Conservation (phyloP, 2,888 invertebrate genomes). For the Chironomus riparius region DNA sequence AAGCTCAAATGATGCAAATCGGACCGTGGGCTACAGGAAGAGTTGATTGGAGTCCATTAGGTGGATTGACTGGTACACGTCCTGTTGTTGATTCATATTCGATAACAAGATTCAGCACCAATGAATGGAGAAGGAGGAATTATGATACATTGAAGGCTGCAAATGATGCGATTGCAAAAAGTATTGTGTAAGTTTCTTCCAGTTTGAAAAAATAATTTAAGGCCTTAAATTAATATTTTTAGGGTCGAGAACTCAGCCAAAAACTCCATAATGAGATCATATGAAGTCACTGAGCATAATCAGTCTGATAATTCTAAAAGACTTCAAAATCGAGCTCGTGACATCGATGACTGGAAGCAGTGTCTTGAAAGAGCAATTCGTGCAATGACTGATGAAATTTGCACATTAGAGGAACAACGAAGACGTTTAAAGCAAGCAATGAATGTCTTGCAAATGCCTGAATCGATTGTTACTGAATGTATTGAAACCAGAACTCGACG, state of each 20-base stretch:
- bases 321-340: constrained; percentile 55
- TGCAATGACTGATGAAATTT: constrained; percentile 61
- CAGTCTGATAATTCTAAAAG: constrained; percentile 59
- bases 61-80: constrained; percentile 56
- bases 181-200: constrained; percentile 43
- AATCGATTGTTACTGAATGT: constrained; percentile 49
- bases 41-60: constrained; percentile 63
- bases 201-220: constrained; percentile 29
- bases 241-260: constrained; percentile 53
- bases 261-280: constrained; percentile 54
- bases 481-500: constrained; percentile 60
- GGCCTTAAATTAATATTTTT: neutral
- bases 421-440: constrained; percentile 58
- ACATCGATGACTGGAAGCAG: constrained; percentile 65
- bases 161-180: constrained; percentile 44
- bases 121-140: constrained; percentile 62
- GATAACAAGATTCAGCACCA: constrained; percentile 59
- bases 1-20: constrained; percentile 45
- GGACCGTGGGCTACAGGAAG: constrained; percentile 63
- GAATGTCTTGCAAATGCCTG: constrained; percentile 57
- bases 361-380: constrained; percentile 61
- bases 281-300: constrained; percentile 55
- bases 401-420: constrained; percentile 56
- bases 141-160: constrained; percentile 45
- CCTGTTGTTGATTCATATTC: constrained; percentile 69